Base-by-base conservation (phyloP, 1,140 invertebrate genomes). In the Dendrolimus punctatus region DNA sequence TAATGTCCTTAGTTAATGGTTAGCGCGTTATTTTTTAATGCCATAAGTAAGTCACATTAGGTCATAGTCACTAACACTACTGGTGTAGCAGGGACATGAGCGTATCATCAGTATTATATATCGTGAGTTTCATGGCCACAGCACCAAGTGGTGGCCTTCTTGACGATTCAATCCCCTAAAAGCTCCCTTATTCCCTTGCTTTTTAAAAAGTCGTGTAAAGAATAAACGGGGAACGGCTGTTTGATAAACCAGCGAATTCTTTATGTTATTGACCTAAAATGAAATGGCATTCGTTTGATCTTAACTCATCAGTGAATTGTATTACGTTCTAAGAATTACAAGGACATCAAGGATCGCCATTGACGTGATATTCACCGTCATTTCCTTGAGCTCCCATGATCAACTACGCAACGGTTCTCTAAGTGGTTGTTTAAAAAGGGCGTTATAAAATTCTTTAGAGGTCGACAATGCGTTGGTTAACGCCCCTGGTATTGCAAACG, bases 91-190 rank as follows among this genome's bases (percentile, higher is more conserved):
- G 23, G 3, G 23, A 3, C 23, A 23, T 23, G 23, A 23, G 23
- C 23, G 3, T 23, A 23, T 23, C 23, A 23, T 23, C 23, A 23
- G 23, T 23, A 45, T n/a, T 6, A 7, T 5, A 6, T 45, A 6
- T 9, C 6, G 6, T 8, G 43, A 6, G 8, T 45, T 45, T 45
- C 43, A 10, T n/a, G 43, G 43, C 43, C 43, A n/a, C 7, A 8
- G 5, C 43, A 9, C 23, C 43, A 45, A 45, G 43, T 9, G 60
- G 64, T 59, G 62, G 62, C 55, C 54, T 62, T 51, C 59, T 68
- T 68, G 66, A 65, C 66, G 59, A 64, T 68, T 64, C 63, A 68
- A 68, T 68, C 57, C 66, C 58, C 66, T 68, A 68, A 68, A 68
- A 68, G 66, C 66, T 50, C 56, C 55, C 57, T 57, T 58, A 55